Evolutionary conservation across 2,797 vertebrate genomes (phyloP), one percentile per base, ranked within the genome.

Genomic region (Cephalopachus bancanus): DNA sequence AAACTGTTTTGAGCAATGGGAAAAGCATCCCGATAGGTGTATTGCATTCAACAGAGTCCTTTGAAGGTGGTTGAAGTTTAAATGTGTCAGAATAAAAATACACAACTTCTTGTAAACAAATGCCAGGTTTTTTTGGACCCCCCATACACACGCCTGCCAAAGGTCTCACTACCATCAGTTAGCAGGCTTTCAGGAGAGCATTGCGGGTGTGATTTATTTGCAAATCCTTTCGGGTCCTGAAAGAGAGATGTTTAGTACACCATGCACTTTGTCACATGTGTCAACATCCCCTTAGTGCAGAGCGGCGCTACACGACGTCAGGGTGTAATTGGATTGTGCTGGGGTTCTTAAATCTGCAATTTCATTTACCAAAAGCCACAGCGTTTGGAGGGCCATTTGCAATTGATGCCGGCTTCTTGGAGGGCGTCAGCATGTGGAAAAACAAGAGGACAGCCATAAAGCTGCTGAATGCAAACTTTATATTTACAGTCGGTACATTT

Each of bases 401-500:
- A 17, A 17, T 0, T 0, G 60, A 44, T 3, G 49, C 59, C 10
- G 1, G 49, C 87, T 51, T 20, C 17, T 1, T 10, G 3, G 26
- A 57, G 10, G 33, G 87, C 78, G 95, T 37, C 89, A 92, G 85
- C 0, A 0, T 37, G 85, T 69, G 95, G 96, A 91, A 96, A 97
- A 83, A 91, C 76, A 85, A 95, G 44, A 97, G 94, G 84, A 83
- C 72, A 94, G 72, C 95, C 97, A 93, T 95, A 76, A 97, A 98
- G 97, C 94, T 85, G 24, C 97, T 86, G 97, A 98, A 97, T 97
- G 98, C 97, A 98, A 98, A 98, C 98, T 98, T 98, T 98, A 95
- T 98, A 98, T 98, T 98, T 98, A 98, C 98, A 98, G 97, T 94
- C 78, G 49, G 95, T 92, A 95, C 96, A 92, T 98, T 98, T 99